A percentile compares a stretch with the other conserved stretches of the same genome.
phyloP scores from a whole-genome alignment of 2,113 vertebrate species.

The Callocephalon fimbriatum region DNA sequence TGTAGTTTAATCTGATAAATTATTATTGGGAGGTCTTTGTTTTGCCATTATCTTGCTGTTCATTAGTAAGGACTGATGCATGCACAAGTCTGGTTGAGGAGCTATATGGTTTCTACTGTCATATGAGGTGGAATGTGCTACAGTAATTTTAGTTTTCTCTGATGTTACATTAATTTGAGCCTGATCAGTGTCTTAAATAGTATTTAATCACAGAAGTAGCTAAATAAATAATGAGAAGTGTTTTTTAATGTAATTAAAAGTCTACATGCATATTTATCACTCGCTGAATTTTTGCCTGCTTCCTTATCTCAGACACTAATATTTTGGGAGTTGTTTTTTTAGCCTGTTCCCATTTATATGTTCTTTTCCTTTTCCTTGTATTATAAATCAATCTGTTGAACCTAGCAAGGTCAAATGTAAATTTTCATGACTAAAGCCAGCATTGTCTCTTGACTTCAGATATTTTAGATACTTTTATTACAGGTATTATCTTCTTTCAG shows the following conservation, averaged over 20 bases:
- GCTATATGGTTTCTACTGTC: not conserved
- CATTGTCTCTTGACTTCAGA: not conserved
- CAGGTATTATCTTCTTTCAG: not conserved
- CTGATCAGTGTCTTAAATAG: not conserved
- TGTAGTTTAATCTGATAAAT: not conserved
- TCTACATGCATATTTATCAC: not conserved
- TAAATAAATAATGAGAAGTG: not conserved
- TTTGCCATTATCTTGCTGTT: fast-evolving
- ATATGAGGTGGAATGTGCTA: not conserved
- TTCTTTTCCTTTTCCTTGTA: not conserved
- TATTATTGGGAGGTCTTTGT: not conserved
- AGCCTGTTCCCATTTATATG: not conserved
- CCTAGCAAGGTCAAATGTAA: not conserved
- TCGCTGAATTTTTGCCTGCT: not conserved
- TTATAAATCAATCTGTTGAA: not conserved
- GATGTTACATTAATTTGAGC: not conserved
- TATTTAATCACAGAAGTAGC: not conserved
- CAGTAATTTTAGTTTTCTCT: not conserved
- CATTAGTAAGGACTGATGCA: not conserved
- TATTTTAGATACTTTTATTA: not conserved
- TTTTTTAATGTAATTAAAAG: not conserved
- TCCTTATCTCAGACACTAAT: not conserved
- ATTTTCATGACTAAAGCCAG: not conserved
- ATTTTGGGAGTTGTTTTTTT: not conserved
- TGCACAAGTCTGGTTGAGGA: not conserved